Percentiles rank a stretch among this genome's conserved stretches.
These are phyloP conservation scores for Clarias platycephalus DNA, from an alignment of 2,797 vertebrate genomes.

Conservation along the genomic window DNA sequence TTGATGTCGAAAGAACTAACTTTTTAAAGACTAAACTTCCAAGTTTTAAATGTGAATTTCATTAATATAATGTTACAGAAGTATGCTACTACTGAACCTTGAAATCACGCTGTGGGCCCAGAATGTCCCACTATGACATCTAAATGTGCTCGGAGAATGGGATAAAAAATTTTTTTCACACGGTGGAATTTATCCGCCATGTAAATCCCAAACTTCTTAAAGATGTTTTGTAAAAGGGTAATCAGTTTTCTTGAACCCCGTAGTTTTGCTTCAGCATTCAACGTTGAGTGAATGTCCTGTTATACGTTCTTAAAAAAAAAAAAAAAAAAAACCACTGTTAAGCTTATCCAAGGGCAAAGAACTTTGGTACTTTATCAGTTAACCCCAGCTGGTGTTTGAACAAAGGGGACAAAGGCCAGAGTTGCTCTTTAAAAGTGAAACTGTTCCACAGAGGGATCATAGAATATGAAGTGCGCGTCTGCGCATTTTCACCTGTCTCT, in stretches of 20 bases:
- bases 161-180: background rate
- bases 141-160: background rate
- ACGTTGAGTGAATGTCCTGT: background rate
- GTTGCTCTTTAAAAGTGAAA: background rate
- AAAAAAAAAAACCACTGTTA: background rate
- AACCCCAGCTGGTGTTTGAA: background rate
- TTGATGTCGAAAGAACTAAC: background rate
- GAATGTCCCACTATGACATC: background rate
- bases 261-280: background rate
- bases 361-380: background rate
- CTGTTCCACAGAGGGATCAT: background rate
- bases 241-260: background rate
- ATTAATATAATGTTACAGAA: background rate
- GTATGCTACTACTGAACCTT: background rate
- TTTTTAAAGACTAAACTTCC: background rate
- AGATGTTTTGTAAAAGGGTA: background rate
- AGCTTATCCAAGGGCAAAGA: background rate
- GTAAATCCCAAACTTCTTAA: background rate
- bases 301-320: no score
- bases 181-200: background rate
- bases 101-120: background rate
- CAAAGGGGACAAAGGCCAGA: background rate
- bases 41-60: background rate
- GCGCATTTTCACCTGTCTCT: constrained; percentile 75
- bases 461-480: background rate